Evolutionary conservation across 2,888 invertebrate genomes (phyloP), one percentile per base, ranked within the genome.

Genomic region (Orchesellides sinensis): DNA sequence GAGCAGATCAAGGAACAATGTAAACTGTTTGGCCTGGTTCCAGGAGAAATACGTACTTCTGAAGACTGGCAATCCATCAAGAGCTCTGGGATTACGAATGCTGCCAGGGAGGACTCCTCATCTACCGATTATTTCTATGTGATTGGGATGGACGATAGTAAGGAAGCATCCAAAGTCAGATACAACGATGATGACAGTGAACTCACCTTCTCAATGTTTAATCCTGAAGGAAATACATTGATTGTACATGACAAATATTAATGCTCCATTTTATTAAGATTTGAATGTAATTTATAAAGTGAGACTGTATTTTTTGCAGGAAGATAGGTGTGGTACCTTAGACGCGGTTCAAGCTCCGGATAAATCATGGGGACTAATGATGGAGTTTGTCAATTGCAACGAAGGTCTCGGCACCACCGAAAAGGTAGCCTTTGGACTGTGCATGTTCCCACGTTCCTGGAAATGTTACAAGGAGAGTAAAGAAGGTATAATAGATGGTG

Each of bases 71-170:
- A 78, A 2, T 10, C 69, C 4, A 45, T 78, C 12, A 25, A 19
- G 10, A 78, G 49, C 14, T 78, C 78, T 6, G 69, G 69, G 0
- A 78, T 78, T 35, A n/a, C n/a, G n/a, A n/a, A n/a, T n/a, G n/a
- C n/a, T n/a, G n/a, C n/a, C n/a, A n/a, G n/a, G n/a, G n/a, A n/a
- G n/a, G n/a, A n/a, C n/a, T n/a, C n/a, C n/a, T n/a, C 35, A 5
- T 3, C 21, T 5, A 5, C 61, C 0, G 61, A 59, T 25, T 61
- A 49, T 10, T 78, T 78, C 52, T 78, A 78, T 40, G 78, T 25
- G 17, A 78, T 78, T 61, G 78, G 78, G 10, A 78, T 78, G 69
- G 78, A 78, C 56, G 78, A 78, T 40, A 61, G 61, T 25, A 27
- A 32, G 19, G 61, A 59, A 8, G n/a, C 0, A 10, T 69, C 49